Base-by-base conservation (phyloP, 2,888 invertebrate genomes). In the Diploptera punctata region DNA sequence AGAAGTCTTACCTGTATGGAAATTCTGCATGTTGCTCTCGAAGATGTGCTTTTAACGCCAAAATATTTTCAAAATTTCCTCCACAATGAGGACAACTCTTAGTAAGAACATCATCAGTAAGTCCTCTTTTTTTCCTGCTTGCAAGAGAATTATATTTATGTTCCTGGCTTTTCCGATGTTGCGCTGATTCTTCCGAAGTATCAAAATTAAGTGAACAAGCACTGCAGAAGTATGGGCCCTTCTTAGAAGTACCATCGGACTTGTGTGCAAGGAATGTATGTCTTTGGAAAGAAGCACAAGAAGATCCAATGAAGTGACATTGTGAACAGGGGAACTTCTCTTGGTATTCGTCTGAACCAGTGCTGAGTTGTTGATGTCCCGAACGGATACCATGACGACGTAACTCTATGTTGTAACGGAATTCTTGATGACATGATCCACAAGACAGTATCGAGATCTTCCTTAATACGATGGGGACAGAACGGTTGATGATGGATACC, bases 391-490 rank as follows among this genome's bases (percentile, higher is more conserved):
- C 86, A 79, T 92, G 93, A 13, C 85, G 81, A 67, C 91, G 88
- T 38, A 95, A 81, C 80, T 94, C 91, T 10, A 92, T 85, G 76
- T 94, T 95, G 79, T 91, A 92, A 18, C 90, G 86, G 80, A 95
- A 96, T 44, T 86, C 84, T 78, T 88, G 84, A 10, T 81, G 80
- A 80, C 96, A 97, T 21, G 87, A 87, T 1, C 82, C 82, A 80
- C 96, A 96, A 74, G 84, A 82, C 3, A 92, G 81, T 0, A 86
- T 84, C 1, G 86, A 85, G 73, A 90, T 88, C 79, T 91, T 91
- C 75, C 90, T 87, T 72, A 94, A 91, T 33, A 91, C 88, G 65
- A 94, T 91, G 1, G 94, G 94, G 79, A 94, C 91, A 0, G 93
- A 93, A 77, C 92, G 87, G 80, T 93, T 93, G 75, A 94, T 90